These are phyloP conservation scores for Brienomyrus longianalis DNA, from an alignment of 2,113 vertebrate genomes.

Conservation along the genomic window DNA sequence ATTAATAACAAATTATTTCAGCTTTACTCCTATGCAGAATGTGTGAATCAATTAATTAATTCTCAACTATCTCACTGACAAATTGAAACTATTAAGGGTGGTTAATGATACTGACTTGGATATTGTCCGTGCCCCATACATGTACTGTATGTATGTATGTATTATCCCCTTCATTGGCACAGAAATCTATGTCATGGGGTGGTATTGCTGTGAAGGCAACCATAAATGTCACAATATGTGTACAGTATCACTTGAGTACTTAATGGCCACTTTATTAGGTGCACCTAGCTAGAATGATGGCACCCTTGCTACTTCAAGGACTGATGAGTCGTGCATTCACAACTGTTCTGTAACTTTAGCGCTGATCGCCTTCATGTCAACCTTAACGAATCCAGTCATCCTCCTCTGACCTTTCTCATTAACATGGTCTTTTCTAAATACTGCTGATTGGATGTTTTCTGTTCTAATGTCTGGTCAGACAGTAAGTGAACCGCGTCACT, in stretches of 20 bases:
- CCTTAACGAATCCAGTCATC: neutral
- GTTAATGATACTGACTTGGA: neutral
- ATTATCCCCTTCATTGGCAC: neutral
- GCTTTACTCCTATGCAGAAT: slow-evolving; percentile 36
- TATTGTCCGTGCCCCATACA: neutral
- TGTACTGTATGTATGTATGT: neutral
- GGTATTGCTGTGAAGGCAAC: neutral
- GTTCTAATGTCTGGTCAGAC: neutral
- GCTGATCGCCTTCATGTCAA: neutral
- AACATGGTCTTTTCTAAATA: neutral
- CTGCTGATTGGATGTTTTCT: neutral
- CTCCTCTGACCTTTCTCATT: neutral
- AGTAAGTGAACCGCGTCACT: neutral
- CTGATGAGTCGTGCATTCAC: neutral
- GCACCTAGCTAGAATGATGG: neutral
- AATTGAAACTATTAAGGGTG: neutral
- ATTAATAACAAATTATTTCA: slow-evolving; percentile 29
- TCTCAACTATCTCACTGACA: slow-evolving; percentile 15
- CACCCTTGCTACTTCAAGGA: neutral
- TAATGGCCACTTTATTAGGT: neutral
- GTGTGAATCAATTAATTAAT: slow-evolving; percentile 47
- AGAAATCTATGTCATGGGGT: neutral
- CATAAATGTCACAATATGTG: neutral
- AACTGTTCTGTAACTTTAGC: neutral
- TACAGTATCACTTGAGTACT: neutral